Conservation (phyloP, 2,797 vertebrate species). For the Darevskia nairensis region DNA sequence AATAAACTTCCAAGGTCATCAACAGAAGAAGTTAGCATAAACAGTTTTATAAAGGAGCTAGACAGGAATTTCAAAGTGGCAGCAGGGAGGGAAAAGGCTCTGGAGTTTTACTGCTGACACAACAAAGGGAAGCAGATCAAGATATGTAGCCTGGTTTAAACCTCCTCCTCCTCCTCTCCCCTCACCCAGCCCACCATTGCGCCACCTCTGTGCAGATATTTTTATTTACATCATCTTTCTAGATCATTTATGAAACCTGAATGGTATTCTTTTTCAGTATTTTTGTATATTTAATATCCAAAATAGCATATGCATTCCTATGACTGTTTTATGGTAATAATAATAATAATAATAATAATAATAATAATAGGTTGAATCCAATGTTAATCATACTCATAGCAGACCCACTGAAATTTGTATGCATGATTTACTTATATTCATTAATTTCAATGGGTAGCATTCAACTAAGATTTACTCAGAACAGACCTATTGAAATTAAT, state of each 20-base stretch:
- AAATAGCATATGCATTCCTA: not conserved
- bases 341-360: not conserved
- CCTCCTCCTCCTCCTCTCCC: not conserved
- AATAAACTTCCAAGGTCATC: slow-evolving; percentile 60
- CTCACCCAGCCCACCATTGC: slow-evolving; percentile 6
- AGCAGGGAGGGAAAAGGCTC: slow-evolving; percentile 9
- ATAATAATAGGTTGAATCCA: too few relatives aligned
- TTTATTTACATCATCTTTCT: slow-evolving; percentile 14
- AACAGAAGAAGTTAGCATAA: slow-evolving; percentile 53
- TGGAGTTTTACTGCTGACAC: slow-evolving; percentile 43
- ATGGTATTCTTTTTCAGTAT: not conserved
- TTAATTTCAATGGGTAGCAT: too few relatives aligned
- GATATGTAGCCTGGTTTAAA: slow-evolving; percentile 34
- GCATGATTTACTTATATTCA: too few relatives aligned
- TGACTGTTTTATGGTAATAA: not conserved
- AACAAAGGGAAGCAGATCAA: slow-evolving; percentile 36
- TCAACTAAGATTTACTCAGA: too few relatives aligned
- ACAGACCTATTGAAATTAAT: too few relatives aligned
- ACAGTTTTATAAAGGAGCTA: slow-evolving; percentile 42
- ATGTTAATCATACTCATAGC: too few relatives aligned
- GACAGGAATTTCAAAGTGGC: slow-evolving; percentile 46
- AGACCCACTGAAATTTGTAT: too few relatives aligned
- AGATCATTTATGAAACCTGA: not conserved
- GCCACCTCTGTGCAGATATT: not conserved
- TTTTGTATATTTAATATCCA: not conserved